Evolutionary conservation across 2,113 vertebrate genomes (phyloP).

Genomic region (Otus sunia): DNA sequence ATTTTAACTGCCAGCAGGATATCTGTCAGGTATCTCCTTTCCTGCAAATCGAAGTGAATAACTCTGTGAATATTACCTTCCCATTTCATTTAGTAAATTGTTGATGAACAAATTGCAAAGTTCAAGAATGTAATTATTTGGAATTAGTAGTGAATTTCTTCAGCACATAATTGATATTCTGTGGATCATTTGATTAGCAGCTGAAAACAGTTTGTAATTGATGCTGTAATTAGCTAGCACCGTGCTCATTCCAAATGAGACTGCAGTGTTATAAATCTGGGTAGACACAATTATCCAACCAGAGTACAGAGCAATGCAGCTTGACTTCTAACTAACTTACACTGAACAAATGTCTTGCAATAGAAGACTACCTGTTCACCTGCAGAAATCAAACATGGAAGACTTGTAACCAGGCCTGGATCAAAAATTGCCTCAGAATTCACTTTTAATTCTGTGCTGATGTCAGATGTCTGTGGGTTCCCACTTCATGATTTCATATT

Average conservation of each 20-base stretch:
- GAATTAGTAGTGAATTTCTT: slow-evolving; percentile 15
- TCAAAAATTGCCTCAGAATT: background rate
- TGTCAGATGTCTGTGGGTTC: background rate
- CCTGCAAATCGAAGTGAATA: background rate
- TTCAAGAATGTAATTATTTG: slow-evolving; percentile 23
- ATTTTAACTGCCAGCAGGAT: background rate
- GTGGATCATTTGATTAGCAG: slow-evolving; percentile 29
- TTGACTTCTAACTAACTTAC: background rate
- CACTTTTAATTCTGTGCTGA: background rate
- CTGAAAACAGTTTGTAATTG: slow-evolving; percentile 27
- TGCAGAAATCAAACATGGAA: background rate
- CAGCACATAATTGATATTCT: slow-evolving; percentile 13
- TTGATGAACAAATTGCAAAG: background rate
- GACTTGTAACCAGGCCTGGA: background rate
- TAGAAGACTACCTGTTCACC: background rate
- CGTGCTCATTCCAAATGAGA: background rate
- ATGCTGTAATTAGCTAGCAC: slow-evolving; percentile 24
- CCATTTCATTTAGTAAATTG: background rate
- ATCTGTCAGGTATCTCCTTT: background rate
- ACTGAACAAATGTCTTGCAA: background rate
- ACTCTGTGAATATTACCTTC: background rate
- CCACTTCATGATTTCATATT: background rate
- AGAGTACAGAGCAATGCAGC: background rate
- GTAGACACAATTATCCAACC: background rate
- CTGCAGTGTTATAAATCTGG: slow-evolving; percentile 1